Evolutionary conservation across 2,888 invertebrate genomes (phyloP).

Genomic region (Cosmia trapezina): DNA sequence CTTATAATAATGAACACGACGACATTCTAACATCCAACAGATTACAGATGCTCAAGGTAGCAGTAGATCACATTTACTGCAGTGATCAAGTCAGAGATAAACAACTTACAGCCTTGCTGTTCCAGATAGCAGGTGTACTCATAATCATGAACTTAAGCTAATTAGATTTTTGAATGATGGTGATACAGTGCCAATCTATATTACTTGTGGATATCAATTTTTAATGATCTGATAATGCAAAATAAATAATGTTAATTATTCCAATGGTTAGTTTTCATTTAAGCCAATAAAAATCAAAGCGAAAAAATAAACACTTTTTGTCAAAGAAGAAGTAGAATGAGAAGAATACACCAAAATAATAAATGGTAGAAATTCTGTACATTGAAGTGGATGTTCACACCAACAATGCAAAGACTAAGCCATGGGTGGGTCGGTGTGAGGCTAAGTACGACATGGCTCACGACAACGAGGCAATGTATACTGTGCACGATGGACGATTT

Average conservation of each 20-base stretch:
- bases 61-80: slow-evolving; percentile 44
- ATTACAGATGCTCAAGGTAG: slow-evolving; percentile 44
- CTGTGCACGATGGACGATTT: slow-evolving; percentile 79
- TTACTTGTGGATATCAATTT: slow-evolving; percentile 70
- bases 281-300: slow-evolving; percentile 74
- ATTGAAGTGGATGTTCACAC: slow-evolving; percentile 80
- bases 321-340: slow-evolving; percentile 63
- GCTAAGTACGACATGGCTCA: slow-evolving; percentile 85
- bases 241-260: slow-evolving; percentile 76
- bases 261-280: slow-evolving; percentile 82
- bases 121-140: slow-evolving; percentile 28
- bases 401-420: slow-evolving; percentile 88
- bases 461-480: slow-evolving; percentile 82
- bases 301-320: slow-evolving; percentile 60
- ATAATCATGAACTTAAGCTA: slow-evolving; percentile 49
- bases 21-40: slow-evolving; percentile 19
- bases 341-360: slow-evolving; percentile 69
- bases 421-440: slow-evolving; percentile 85
- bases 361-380: slow-evolving; percentile 74
- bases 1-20: slow-evolving; percentile 7
- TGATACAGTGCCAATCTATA: slow-evolving; percentile 83
- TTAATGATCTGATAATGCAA: slow-evolving; percentile 77
- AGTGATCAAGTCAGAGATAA: slow-evolving; percentile 43
- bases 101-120: slow-evolving; percentile 42
- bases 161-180: slow-evolving; percentile 66